These are phyloP conservation scores for Apostichopus parvimensis DNA, from an alignment of 35 echinoderm and acorn worm species.

Conservation along the genomic window DNA sequence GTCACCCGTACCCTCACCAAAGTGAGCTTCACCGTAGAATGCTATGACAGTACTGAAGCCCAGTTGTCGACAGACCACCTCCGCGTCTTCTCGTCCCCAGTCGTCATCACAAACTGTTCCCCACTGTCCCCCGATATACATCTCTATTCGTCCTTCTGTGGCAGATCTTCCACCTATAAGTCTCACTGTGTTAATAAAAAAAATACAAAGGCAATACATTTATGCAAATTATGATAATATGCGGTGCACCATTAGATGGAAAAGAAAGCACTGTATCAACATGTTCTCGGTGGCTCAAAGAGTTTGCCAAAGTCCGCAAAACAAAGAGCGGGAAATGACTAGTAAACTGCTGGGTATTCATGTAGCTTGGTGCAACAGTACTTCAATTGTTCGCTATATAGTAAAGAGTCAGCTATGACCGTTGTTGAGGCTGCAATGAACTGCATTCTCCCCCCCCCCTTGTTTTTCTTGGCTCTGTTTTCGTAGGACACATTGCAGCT, in stretches of 20 bases:
- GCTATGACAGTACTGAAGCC: constrained; percentile 42
- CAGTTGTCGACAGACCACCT: constrained; percentile 68
- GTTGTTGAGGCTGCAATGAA: too few relatives aligned
- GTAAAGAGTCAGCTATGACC: too few relatives aligned
- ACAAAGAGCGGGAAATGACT: background rate
- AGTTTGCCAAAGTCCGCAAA: background rate
- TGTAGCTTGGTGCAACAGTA: too few relatives aligned
- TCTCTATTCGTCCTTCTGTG: constrained; percentile 62
- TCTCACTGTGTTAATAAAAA: constrained; percentile 37
- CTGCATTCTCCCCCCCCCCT: too few relatives aligned
- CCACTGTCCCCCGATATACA: constrained; percentile 61
- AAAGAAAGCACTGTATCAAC: background rate
- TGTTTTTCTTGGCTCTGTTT: too few relatives aligned
- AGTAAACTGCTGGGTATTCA: too few relatives aligned
- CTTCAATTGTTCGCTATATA: too few relatives aligned
- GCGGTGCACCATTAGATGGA: background rate
- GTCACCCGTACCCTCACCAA: constrained; percentile 42
- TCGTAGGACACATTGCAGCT: too few relatives aligned
- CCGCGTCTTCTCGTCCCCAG: constrained; percentile 56
- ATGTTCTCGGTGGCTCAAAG: background rate
- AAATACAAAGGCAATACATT: background rate
- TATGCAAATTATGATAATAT: too few relatives aligned
- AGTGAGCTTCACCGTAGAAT: constrained; percentile 12
- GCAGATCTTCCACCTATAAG: constrained; percentile 46
- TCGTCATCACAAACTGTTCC: constrained; percentile 74